These are phyloP conservation scores for Borostomias antarcticus DNA, from an alignment of 2,797 vertebrate genomes.

Conservation along the genomic window DNA sequence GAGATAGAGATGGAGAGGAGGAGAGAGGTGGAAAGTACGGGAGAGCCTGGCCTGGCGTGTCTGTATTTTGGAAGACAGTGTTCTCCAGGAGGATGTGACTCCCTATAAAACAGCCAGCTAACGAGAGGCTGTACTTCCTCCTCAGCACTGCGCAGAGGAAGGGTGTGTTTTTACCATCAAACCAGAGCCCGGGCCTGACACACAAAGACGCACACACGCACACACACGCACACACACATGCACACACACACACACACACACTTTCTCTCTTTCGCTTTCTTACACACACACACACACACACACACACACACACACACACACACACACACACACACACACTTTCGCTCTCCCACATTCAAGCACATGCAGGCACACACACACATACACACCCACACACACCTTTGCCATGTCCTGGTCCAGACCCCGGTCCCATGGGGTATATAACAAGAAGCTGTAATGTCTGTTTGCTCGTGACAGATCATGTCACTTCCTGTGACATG, in stretches of 20 bases:
- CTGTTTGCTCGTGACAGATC: too few relatives aligned
- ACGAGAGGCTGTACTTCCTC: not conserved
- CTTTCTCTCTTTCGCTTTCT: not conserved
- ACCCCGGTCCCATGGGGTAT: too few relatives aligned
- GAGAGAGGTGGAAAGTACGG: not conserved
- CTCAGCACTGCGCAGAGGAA: not conserved
- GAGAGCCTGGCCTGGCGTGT: not conserved
- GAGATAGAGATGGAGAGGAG: not conserved
- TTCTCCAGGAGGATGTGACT: not conserved
- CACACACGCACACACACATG: constrained; percentile 1
- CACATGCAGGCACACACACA: too few relatives aligned
- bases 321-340: too few relatives aligned
- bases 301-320: too few relatives aligned
- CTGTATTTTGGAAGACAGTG: not conserved
- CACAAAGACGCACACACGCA: not conserved
- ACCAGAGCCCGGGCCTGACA: constrained; percentile 3
- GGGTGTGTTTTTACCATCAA: constrained; percentile 49
- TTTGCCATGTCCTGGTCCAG: too few relatives aligned
- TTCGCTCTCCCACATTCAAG: too few relatives aligned
- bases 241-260: not conserved
- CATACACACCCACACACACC: too few relatives aligned
- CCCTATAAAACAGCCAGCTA: not conserved
- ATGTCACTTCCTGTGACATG: too few relatives aligned
- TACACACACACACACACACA: too few relatives aligned
- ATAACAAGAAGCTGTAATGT: too few relatives aligned